Evolutionary conservation across 2,113 vertebrate genomes (phyloP), one percentile per base, ranked within the genome.

Genomic region (Corythaeola cristata): DNA sequence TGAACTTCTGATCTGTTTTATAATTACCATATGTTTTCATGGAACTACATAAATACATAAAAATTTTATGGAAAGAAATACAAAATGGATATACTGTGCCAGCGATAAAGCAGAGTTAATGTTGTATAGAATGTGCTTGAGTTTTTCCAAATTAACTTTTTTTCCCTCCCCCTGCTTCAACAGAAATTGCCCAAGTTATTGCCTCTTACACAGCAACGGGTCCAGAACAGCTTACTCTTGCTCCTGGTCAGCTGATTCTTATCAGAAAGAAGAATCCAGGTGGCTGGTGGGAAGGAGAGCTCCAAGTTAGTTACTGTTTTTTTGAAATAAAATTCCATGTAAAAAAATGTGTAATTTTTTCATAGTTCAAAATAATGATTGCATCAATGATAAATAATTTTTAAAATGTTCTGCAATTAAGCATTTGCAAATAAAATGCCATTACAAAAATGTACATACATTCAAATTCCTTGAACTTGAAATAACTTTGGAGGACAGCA

Each of bases 221-320:
- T 59, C 98, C 99, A 2, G 99, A 99, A 97, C 99, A 99, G 96
- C 98, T 99, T 66, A 99, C 99, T 6, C 97, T 99, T 85, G 99
- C 99, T 88, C 99, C 99, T 4, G 99, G 99, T 33, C 99, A 99
- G 96, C 97, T 99, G 89, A 99, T 99, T 95, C 98, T 99, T 96
- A 99, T 99, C 96, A 98, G 99, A 58, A 99, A 99, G 95, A 99
- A 99, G 98, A 99, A 99, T 95, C 99, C 99, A 8, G 99, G 99
- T n/a, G 99, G 99, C 95, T 99, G 99, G 99, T 99, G 99, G 99
- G 99, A 99, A 98, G 99, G 99, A 90, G 99, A 99, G 73, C 98
- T 99, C 41, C 99, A 99, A 98, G 99, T 99, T 92, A 94, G 95
- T 97, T 27, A 64, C 52, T 79, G 12, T 22, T 17, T n/a, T 62